phyloP scores from a whole-genome alignment of 2,797 vertebrate species.

The Selene dorsalis region DNA sequence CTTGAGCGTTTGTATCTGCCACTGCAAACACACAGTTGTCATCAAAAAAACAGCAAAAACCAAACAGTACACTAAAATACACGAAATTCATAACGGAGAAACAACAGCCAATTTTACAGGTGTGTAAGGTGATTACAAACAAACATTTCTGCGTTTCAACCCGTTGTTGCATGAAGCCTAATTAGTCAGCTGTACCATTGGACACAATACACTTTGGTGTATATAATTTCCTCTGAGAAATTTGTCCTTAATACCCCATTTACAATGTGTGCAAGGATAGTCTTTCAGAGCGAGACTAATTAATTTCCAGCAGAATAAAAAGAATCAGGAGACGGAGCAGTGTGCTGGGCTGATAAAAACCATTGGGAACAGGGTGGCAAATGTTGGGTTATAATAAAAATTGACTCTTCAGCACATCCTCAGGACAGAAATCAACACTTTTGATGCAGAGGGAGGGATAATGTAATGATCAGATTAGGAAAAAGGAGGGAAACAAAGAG shows the following conservation, averaged over 20 bases:
- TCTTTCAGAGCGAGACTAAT: constrained; percentile 77
- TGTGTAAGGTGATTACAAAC: constrained; percentile 50
- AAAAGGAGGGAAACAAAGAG: neutral
- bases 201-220: constrained; percentile 65
- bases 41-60: neutral
- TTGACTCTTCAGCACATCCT: constrained; percentile 13
- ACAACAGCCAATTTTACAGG: constrained; percentile 32
- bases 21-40: constrained; percentile 21
- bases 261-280: constrained; percentile 56
- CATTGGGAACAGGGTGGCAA: constrained; percentile 37
- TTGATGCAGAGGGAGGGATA: constrained; percentile 15
- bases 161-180: constrained; percentile 54
- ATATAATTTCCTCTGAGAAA: constrained; percentile 77
- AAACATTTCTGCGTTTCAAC: constrained; percentile 45
- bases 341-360: constrained; percentile 60
- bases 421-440: constrained; percentile 14
- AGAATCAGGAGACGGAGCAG: constrained; percentile 49
- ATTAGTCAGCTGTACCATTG: constrained; percentile 71
- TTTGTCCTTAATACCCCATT: constrained; percentile 75
- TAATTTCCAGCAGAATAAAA: constrained; percentile 72
- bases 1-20: constrained; percentile 36
- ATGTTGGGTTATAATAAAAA: constrained; percentile 38
- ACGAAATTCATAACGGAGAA: neutral
- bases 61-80: neutral
- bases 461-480: constrained; percentile 11